Conservation (phyloP, 2,888 invertebrate genomes). For the Apoda limacodes region DNA sequence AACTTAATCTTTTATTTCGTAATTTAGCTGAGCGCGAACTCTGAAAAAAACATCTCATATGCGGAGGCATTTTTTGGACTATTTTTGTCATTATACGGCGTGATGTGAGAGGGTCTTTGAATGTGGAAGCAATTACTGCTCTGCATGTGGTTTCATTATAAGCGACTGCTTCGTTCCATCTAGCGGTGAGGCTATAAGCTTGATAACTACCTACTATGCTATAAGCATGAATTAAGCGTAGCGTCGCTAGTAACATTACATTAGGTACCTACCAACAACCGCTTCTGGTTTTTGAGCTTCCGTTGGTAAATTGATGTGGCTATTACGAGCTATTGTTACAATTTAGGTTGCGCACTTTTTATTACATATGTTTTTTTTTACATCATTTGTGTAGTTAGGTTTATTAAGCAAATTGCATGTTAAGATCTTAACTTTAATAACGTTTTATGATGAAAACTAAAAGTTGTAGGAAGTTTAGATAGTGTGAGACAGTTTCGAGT, state of each 20-base stretch:
- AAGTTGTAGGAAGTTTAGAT: too few species aligned
- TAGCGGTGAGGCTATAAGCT: conserved; percentile 53
- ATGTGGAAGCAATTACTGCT: conserved; percentile 67
- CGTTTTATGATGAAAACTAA: too few species aligned
- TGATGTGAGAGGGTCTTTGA: conserved; percentile 68
- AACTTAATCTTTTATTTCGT: conserved; percentile 71
- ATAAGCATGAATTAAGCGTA: too few species aligned
- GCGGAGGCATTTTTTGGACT: conserved; percentile 65
- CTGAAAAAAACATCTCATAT: conserved; percentile 67
- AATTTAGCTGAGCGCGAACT: conserved; percentile 64
- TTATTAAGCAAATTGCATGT: too few species aligned
- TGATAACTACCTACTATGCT: too few species aligned
- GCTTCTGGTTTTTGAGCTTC: conserved; percentile 58
- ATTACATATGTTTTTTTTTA: too few species aligned
- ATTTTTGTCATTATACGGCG: conserved; percentile 70
- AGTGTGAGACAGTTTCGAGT: too few species aligned
- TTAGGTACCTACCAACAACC: conserved; percentile 47
- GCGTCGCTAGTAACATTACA: conserved; percentile 56
- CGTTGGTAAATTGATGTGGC: conserved; percentile 62
- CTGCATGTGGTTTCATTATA: conserved; percentile 70
- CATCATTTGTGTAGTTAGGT: too few species aligned
- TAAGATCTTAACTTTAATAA: too few species aligned
- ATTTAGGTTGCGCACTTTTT: conserved; percentile 35
- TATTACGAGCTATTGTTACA: conserved; percentile 51
- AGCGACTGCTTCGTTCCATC: conserved; percentile 50